These are phyloP conservation scores for Andrena flavipes DNA, from an alignment of 2,888 invertebrate species.

Conservation along the genomic window DNA sequence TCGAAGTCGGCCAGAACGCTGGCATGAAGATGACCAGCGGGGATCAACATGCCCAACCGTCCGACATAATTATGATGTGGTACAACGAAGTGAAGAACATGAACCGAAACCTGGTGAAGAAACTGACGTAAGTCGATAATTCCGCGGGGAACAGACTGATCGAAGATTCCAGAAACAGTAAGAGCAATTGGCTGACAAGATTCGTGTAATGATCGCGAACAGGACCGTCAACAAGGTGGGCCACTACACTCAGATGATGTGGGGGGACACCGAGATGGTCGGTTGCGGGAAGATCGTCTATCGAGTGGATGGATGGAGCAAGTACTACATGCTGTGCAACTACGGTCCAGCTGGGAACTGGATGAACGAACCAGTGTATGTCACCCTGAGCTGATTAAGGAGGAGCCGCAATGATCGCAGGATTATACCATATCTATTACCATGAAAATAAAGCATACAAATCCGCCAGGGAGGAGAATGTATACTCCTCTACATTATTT, in stretches of 20 bases:
- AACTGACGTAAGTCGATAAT: slow-evolving; percentile 36
- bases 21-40: slow-evolving; percentile 65
- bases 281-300: slow-evolving; percentile 85
- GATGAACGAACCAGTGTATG: too few species aligned
- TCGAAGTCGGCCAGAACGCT: slow-evolving; percentile 83
- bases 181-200: background rate
- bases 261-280: slow-evolving; percentile 84
- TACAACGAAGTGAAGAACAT: slow-evolving; percentile 82
- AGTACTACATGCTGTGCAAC: slow-evolving; percentile 83
- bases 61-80: slow-evolving; percentile 78
- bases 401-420: too few species aligned
- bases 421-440: too few species aligned
- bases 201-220: background rate
- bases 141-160: background rate
- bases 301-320: slow-evolving; percentile 60
- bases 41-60: background rate
- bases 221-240: slow-evolving; percentile 59
- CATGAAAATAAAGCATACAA: too few species aligned
- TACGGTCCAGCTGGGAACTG: slow-evolving; percentile 84
- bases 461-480: too few species aligned
- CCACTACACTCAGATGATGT: slow-evolving; percentile 85
- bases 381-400: too few species aligned
- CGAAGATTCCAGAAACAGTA: background rate
- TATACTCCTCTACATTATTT: too few species aligned
- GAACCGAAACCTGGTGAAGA: slow-evolving; percentile 52